phyloP scores from a whole-genome alignment of 37 sponge, comb jelly and placozoan genomes.

The Halisarca cf. caerulea region DNA sequence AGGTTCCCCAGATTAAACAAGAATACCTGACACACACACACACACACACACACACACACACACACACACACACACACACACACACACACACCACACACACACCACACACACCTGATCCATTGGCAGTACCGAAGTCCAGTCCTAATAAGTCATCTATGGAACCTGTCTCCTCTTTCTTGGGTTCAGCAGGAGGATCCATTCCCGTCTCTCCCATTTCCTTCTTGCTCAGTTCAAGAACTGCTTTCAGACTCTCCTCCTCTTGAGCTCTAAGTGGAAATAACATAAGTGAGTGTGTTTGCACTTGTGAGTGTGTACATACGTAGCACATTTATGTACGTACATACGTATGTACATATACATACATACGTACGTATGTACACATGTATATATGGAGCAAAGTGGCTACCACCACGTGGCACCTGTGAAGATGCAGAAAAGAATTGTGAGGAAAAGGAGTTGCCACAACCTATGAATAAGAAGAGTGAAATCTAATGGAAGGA shows the following conservation, averaged over 20 bases:
- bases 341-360: too few relatives aligned
- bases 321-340: too few relatives aligned
- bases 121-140: slow-evolving; percentile 1
- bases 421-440: too few relatives aligned
- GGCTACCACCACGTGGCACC: too few relatives aligned
- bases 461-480: too few relatives aligned
- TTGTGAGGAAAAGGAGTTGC: too few relatives aligned
- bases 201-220: slow-evolving; percentile 32
- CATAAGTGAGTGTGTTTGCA: background rate
- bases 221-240: slow-evolving; percentile 79
- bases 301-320: background rate
- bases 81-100: slow-evolving; percentile 3
- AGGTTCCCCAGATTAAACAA: too few relatives aligned
- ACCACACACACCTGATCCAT: background rate
- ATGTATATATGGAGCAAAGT: too few relatives aligned
- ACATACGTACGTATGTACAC: background rate
- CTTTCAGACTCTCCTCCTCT: slow-evolving; percentile 76
- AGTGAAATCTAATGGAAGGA: too few relatives aligned
- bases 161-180: background rate
- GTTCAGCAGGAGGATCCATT: background rate
- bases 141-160: background rate
- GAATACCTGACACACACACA: background rate
- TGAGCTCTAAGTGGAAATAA: slow-evolving; percentile 16
- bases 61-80: background rate
- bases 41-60: background rate